These are phyloP conservation scores for Drosophila pallidifrons DNA, from an alignment of 1,140 invertebrate genomes.

Conservation along the genomic window DNA sequence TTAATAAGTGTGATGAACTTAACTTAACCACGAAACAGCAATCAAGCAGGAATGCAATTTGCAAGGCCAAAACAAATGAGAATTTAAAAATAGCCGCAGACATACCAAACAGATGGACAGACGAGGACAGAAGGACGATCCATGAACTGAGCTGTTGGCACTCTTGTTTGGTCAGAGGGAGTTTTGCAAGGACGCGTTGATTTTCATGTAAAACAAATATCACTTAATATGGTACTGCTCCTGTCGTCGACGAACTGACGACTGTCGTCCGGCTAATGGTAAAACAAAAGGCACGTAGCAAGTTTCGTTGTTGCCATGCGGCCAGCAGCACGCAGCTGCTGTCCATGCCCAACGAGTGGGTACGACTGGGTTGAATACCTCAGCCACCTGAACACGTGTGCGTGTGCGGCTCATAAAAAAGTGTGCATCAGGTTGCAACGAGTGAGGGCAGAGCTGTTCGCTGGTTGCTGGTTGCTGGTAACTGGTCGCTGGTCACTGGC, in stretches of 20 bases:
- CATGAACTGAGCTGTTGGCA: too few species aligned
- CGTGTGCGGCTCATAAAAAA: conserved; percentile 77
- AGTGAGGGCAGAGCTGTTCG: not conserved
- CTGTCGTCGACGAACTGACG: conserved; percentile 30
- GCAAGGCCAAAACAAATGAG: conserved; percentile 57
- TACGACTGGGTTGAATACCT: not conserved
- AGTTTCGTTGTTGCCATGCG: conserved; percentile 9
- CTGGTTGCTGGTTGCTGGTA: not conserved
- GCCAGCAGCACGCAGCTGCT: conserved; percentile 45
- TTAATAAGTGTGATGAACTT: conserved; percentile 66
- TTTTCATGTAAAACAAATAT: conserved; percentile 83
- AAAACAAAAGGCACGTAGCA: conserved; percentile 75
- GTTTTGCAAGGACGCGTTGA: conserved; percentile 63
- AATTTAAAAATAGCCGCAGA: conserved; percentile 52
- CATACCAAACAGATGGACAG: conserved; percentile 11
- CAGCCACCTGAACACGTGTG: conserved; percentile 64
- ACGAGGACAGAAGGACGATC: too few species aligned
- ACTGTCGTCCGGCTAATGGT: conserved; percentile 58
- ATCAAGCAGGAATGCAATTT: conserved; percentile 64
- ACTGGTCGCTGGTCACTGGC: conserved; percentile 8
- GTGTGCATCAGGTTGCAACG: conserved; percentile 75
- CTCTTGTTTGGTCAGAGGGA: not conserved
- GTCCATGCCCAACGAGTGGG: not conserved
- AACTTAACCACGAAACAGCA: conserved; percentile 46
- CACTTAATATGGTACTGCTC: conserved; percentile 69